Evolutionary conservation across 2,113 vertebrate genomes (phyloP), one percentile per base, ranked within the genome.

Genomic region (Halichoerus grypus): DNA sequence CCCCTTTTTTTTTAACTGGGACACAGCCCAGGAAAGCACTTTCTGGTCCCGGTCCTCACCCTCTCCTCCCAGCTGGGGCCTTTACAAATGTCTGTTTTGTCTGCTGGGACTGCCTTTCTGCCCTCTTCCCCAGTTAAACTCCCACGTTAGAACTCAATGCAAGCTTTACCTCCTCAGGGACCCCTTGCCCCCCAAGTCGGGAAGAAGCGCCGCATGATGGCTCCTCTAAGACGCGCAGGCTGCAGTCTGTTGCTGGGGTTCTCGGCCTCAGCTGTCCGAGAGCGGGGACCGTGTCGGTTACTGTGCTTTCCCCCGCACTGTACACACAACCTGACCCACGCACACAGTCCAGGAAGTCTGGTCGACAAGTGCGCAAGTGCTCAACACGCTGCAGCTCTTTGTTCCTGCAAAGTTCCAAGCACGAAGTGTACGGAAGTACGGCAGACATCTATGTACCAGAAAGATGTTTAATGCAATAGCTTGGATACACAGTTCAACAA

Each of bases 401-500:
- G 31, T 22, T 55, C 86, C 2, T 11, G 22, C 55, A 12, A 55
- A 88, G 88, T 87, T 86, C n/a, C 51, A 51, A 67, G 69, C 10
- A 18, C 39, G 80, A 59, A 88, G 26, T 42, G 39, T 88, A 96
- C 55, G 9, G 82, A 93, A 71, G 33, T 19, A 79, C 22, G 57
- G 82, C 51, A 67, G 77, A 36, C 24, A 1, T 19, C 51, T 59
- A 36, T 69, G 59, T n/a, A 97, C 76, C 97, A 85, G 81, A 96
- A 89, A 92, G 67, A n/a, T 42, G 42, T 97, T 98, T 97, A 97
- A 97, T 96, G 90, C 65, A 95, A 88, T 8, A 84, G 80, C 87
- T 94, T 95, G 91, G 93, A 96, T 69, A 86, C 36, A 65, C 55
- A 94, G 18, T 63, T 82, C 92, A 97, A 96, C 96, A 92, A 90